Percentiles rank a stretch among this genome's conserved stretches.
Conservation (phyloP, 2,113 vertebrate species). For the Clarias batrachus region DNA sequence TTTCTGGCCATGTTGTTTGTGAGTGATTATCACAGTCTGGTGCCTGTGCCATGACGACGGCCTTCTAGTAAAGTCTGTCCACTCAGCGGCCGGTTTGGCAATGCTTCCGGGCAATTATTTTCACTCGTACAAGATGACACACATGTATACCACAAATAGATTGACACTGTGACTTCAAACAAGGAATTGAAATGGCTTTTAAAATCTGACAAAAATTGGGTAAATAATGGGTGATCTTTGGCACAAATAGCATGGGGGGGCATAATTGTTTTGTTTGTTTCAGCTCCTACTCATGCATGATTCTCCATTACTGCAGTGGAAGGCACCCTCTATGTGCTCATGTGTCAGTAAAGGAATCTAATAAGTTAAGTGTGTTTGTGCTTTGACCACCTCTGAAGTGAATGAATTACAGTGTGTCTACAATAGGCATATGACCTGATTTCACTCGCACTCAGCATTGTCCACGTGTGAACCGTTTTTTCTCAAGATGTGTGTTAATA, state of each 20-base stretch:
- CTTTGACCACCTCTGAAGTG: neutral
- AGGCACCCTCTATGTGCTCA: neutral
- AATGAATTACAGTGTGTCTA: neutral
- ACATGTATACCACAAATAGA: neutral
- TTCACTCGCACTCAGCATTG: neutral
- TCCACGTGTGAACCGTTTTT: neutral
- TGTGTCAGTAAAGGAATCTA: neutral
- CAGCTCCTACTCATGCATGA: neutral
- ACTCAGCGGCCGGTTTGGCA: neutral
- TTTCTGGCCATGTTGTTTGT: conserved; percentile 49
- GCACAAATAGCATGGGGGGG: neutral
- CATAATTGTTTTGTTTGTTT: neutral
- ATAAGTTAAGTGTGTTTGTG: neutral
- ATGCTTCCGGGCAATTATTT: neutral
- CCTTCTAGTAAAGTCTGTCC: conserved; percentile 3
- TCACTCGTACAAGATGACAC: too few species aligned
- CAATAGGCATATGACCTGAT: neutral
- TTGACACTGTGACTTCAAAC: neutral
- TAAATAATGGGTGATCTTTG: neutral
- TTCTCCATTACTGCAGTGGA: neutral
- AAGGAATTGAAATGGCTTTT: too few species aligned
- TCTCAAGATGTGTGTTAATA: neutral
- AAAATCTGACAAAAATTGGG: neutral
- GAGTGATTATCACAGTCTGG: conserved; percentile 57
- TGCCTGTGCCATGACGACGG: conserved; percentile 43